Evolutionary conservation across 2,888 invertebrate species (phyloP).

Genomic region (Nemotelus pantherinus): DNA sequence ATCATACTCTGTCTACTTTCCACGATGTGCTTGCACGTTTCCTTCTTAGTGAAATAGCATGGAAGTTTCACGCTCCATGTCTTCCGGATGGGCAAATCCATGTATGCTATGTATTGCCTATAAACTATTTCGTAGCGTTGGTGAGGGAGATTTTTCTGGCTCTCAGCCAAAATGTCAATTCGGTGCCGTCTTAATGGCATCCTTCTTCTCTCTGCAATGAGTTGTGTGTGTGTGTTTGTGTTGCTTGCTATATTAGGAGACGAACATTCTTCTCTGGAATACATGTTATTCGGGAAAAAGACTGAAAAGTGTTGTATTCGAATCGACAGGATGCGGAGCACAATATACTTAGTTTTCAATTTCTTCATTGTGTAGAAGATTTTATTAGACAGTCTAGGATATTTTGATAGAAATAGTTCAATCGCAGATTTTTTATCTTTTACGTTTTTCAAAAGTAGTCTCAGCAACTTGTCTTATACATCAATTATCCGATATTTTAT

Average conservation of each 20-base stretch:
- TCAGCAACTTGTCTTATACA: too few relatives aligned
- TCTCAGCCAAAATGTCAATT: conserved; percentile 36
- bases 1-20: neutral
- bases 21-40: neutral
- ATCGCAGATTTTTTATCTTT: too few relatives aligned
- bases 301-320: neutral
- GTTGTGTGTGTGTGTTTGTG: too few relatives aligned
- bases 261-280: too few relatives aligned
- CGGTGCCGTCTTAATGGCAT: conserved; percentile 33
- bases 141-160: conserved; percentile 4
- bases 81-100: neutral
- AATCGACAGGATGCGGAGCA: conserved; percentile 17
- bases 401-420: neutral
- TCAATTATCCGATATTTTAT: too few relatives aligned
- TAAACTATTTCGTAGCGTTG: neutral
- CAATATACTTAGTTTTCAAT: neutral
- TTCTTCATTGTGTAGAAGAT: neutral
- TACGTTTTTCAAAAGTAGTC: too few relatives aligned
- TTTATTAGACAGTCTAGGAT: neutral
- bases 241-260: too few relatives aligned
- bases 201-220: neutral
- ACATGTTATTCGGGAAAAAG: conserved; percentile 8
- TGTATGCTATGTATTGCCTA: neutral
- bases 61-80: conserved; percentile 4
- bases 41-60: neutral